Conservation (phyloP, 2,888 invertebrate genomes). For the Spicauda simplicius region DNA sequence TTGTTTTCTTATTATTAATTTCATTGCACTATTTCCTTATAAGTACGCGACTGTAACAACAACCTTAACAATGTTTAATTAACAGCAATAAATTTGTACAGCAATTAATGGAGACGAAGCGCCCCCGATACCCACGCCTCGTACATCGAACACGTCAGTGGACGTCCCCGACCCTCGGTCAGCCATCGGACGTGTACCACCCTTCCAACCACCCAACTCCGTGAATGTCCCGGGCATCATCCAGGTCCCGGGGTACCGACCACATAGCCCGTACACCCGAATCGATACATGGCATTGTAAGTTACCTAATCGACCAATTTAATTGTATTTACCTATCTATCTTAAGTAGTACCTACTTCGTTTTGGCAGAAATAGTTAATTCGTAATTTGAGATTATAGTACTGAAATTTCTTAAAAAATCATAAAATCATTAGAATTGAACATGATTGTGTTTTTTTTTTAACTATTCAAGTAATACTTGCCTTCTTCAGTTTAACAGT, state of each 20-base stretch:
- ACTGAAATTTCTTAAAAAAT: too few relatives aligned
- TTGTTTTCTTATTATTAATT: too few relatives aligned
- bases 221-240: slow-evolving; percentile 72
- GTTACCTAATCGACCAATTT: slow-evolving; percentile 46
- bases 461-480: too few relatives aligned
- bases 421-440: too few relatives aligned
- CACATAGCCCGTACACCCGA: slow-evolving; percentile 65
- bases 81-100: slow-evolving; percentile 3
- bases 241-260: slow-evolving; percentile 67
- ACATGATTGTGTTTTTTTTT: too few relatives aligned
- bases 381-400: too few relatives aligned
- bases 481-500: too few relatives aligned
- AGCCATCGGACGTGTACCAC: slow-evolving; percentile 72
- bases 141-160: slow-evolving; percentile 62
- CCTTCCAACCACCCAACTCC: slow-evolving; percentile 79
- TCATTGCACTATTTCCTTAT: too few relatives aligned
- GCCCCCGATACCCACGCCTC: slow-evolving; percentile 49
- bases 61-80: not conserved
- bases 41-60: not conserved
- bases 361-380: too few relatives aligned
- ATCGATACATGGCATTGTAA: slow-evolving; percentile 74
- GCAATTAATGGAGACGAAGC: slow-evolving; percentile 61
- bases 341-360: too few relatives aligned
- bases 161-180: slow-evolving; percentile 70
- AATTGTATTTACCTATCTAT: too few relatives aligned